Percentiles rank a stretch among this genome's conserved stretches.
Conservation (phyloP, 2,113 vertebrate genomes). For the Daphoenositta chrysoptera region DNA sequence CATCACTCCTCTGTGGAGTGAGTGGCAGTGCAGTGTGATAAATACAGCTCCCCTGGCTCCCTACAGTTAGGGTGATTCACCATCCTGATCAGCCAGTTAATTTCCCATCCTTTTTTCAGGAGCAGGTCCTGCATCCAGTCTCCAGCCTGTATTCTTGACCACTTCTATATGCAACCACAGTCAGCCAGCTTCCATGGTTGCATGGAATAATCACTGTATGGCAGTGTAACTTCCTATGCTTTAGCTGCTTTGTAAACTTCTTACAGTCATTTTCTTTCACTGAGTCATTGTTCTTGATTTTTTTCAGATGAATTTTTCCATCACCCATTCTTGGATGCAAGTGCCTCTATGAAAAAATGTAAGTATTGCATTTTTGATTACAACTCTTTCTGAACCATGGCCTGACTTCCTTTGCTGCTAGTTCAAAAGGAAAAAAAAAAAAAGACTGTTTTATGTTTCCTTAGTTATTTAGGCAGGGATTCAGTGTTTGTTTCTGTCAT, state of each 20-base stretch:
- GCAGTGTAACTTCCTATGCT: neutral
- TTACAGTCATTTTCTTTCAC: neutral
- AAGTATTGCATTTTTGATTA: constrained; percentile 58
- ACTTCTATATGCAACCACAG: rapidly evolving
- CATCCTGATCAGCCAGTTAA: neutral
- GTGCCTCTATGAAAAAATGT: constrained; percentile 88
- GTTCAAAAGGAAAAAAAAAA: neutral
- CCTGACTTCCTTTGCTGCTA: neutral
- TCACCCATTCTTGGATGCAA: constrained; percentile 88
- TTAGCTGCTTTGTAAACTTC: neutral
- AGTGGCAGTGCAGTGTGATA: neutral
- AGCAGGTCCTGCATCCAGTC: neutral
- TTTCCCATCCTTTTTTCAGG: neutral
- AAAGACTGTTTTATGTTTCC: neutral
- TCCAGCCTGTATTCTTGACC: neutral
- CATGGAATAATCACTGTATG: neutral
- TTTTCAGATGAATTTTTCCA: constrained; percentile 90
- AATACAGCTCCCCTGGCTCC: neutral
- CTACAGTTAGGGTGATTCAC: neutral
- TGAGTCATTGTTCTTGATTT: neutral
- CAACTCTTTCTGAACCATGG: neutral
- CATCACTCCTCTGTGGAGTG: neutral
- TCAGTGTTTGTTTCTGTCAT: neutral
- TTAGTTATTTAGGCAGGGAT: neutral
- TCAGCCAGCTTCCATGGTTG: neutral